Evolutionary conservation across 2,113 vertebrate species (phyloP).

Genomic region (Paracanthobrama guichenoti): DNA sequence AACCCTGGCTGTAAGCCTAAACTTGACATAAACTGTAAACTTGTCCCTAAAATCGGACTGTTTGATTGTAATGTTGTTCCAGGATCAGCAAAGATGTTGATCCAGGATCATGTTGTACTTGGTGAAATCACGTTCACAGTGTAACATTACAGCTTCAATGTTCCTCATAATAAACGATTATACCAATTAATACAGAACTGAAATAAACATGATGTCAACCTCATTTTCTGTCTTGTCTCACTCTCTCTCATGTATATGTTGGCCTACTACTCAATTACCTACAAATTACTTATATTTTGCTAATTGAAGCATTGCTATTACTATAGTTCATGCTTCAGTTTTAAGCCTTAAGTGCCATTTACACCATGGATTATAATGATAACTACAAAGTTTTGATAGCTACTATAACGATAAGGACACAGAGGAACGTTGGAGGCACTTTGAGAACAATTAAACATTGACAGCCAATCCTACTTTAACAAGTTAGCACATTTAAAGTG

Average conservation of each 20-base stretch:
- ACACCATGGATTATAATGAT: neutral
- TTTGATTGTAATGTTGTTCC: too few species aligned
- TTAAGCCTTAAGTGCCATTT: neutral
- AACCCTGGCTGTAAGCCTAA: too few species aligned
- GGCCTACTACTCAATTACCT: neutral
- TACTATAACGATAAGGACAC: neutral
- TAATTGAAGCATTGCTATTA: neutral
- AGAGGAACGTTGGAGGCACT: neutral
- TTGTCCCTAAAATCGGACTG: too few species aligned
- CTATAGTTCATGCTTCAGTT: neutral
- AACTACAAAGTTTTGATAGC: too few species aligned
- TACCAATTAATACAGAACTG: neutral
- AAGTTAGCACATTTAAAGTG: neutral
- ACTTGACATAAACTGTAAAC: too few species aligned
- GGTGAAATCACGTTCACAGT: too few species aligned
- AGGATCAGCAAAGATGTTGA: too few species aligned
- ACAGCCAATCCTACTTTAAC: neutral
- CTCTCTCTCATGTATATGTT: neutral
- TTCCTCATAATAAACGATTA: neutral
- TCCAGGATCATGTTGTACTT: too few species aligned
- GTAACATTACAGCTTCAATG: neutral
- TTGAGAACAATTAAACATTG: neutral
- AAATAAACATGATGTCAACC: slow-evolving; percentile 41
- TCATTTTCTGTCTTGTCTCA: neutral
- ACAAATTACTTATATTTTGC: neutral